phyloP scores from a whole-genome alignment of 2,113 vertebrate genomes.

The Carassius carassius region DNA sequence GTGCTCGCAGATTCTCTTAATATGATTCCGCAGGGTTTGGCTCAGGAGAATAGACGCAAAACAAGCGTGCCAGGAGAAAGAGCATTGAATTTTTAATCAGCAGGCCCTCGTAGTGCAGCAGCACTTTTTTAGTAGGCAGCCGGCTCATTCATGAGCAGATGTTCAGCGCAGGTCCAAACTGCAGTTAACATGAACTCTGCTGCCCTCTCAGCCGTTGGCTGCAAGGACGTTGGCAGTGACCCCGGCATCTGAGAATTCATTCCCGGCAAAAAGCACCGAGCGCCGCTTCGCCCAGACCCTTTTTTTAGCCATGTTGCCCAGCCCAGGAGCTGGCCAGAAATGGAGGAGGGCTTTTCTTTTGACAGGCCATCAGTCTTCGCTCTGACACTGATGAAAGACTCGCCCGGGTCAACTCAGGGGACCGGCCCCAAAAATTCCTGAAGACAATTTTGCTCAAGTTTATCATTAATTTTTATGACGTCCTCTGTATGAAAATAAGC shows the following conservation, averaged over 20 bases:
- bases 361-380: slow-evolving; percentile 83
- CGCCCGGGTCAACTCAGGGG: slow-evolving; percentile 66
- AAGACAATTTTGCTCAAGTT: slow-evolving; percentile 70
- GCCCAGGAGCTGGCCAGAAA: slow-evolving; percentile 75
- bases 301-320: slow-evolving; percentile 78
- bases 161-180: slow-evolving; percentile 92
- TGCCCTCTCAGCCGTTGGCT: slow-evolving; percentile 87
- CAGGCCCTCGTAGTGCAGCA: slow-evolving; percentile 65
- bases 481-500: slow-evolving; percentile 48
- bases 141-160: slow-evolving; percentile 99
- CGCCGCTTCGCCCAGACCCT: slow-evolving; percentile 59
- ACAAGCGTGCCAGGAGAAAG: slow-evolving; percentile 93
- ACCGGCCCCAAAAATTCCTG: slow-evolving; percentile 66
- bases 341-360: slow-evolving; percentile 62
- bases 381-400: slow-evolving; percentile 75
- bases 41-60: slow-evolving; percentile 96
- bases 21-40: slow-evolving; percentile 94
- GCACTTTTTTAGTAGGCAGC: slow-evolving; percentile 81
- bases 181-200: slow-evolving; percentile 93
- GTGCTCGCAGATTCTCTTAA: slow-evolving; percentile 94
- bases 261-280: slow-evolving; percentile 72
- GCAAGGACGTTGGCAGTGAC: slow-evolving; percentile 96
- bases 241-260: slow-evolving; percentile 86
- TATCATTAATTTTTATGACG: slow-evolving; percentile 62
- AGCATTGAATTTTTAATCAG: slow-evolving; percentile 99